These are phyloP conservation scores for Macrophya alboannulata DNA, from an alignment of 2,888 invertebrate genomes.

Conservation along the genomic window DNA sequence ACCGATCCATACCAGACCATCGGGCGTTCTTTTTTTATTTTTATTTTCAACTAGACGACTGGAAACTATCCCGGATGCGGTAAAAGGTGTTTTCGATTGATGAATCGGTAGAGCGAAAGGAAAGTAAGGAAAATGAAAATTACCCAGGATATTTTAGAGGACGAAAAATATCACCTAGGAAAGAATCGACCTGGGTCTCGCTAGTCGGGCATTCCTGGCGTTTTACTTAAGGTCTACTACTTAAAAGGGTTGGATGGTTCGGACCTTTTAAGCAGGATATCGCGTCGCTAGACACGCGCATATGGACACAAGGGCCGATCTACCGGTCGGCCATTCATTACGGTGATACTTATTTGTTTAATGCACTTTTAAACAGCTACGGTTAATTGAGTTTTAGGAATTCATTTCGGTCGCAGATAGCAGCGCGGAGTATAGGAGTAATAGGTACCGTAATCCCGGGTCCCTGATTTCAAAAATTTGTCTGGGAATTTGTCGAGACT, in stretches of 20 bases:
- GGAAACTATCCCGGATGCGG: not conserved
- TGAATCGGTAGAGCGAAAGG: not conserved
- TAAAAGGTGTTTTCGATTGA: not conserved
- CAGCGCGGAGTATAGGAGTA: conserved; percentile 37
- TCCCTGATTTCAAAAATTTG: conserved; percentile 24
- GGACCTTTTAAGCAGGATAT: conserved; percentile 69
- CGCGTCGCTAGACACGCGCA: conserved; percentile 54
- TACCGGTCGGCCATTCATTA: conserved; percentile 64
- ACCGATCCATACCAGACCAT: not conserved
- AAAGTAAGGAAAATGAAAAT: not conserved
- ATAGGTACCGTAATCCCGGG: conserved; percentile 18
- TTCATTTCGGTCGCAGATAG: conserved; percentile 72
- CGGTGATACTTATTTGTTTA: conserved; percentile 56
- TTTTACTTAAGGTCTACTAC: conserved; percentile 69
- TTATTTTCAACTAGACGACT: not conserved
- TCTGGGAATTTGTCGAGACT: conserved; percentile 37
- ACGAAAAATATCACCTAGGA: not conserved
- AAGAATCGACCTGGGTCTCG: conserved; percentile 27
- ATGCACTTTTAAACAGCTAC: conserved; percentile 59
- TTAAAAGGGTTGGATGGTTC: conserved; percentile 70
- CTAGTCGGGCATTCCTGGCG: conserved; percentile 64
- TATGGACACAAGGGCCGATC: conserved; percentile 42
- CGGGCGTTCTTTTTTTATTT: not conserved
- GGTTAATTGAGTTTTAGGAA: conserved; percentile 75
- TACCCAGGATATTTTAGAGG: not conserved